A percentile compares a stretch with the other conserved stretches of the same genome.
These are phyloP conservation scores for Megaceryle maxima DNA, from an alignment of 2,113 vertebrate species.

Conservation along the genomic window DNA sequence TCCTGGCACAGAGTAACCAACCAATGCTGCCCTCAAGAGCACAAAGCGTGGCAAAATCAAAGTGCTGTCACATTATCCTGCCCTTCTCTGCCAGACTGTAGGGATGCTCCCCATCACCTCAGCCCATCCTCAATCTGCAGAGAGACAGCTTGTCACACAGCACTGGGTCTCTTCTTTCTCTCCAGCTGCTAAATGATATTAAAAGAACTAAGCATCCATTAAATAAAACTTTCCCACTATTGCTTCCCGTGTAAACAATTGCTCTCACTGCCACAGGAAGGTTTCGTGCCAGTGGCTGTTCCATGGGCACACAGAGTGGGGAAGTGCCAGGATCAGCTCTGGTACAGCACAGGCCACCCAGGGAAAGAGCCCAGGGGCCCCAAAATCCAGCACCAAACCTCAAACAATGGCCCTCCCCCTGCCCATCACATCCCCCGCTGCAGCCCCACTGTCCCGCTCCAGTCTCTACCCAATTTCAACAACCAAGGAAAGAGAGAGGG, in stretches of 20 bases:
- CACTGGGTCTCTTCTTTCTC: constrained; percentile 39
- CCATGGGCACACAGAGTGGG: neutral
- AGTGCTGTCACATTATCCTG: neutral
- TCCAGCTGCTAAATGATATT: constrained; percentile 70
- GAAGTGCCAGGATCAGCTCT: neutral
- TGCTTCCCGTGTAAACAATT: constrained; percentile 63
- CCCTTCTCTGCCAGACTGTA: neutral
- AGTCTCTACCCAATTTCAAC: neutral
- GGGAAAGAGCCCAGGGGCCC: neutral
- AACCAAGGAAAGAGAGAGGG: neutral
- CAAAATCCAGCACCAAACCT: neutral
- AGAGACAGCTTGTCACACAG: neutral
- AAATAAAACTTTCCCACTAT: constrained; percentile 65
- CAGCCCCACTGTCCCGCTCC: neutral
- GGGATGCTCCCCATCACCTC: neutral
- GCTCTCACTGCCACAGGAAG: constrained; percentile 13
- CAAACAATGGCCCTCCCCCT: neutral
- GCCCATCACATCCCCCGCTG: accelerated
- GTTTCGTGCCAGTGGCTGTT: neutral
- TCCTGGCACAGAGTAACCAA: neutral
- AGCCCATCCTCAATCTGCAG: neutral
- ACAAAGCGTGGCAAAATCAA: neutral
- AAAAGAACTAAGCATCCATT: constrained; percentile 64
- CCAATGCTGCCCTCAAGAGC: neutral
- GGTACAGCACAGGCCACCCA: neutral